A percentile compares a stretch with the other conserved stretches of the same genome.
Conservation (phyloP, 92 coral and sea anemone species). For the Heteractis magnifica region DNA sequence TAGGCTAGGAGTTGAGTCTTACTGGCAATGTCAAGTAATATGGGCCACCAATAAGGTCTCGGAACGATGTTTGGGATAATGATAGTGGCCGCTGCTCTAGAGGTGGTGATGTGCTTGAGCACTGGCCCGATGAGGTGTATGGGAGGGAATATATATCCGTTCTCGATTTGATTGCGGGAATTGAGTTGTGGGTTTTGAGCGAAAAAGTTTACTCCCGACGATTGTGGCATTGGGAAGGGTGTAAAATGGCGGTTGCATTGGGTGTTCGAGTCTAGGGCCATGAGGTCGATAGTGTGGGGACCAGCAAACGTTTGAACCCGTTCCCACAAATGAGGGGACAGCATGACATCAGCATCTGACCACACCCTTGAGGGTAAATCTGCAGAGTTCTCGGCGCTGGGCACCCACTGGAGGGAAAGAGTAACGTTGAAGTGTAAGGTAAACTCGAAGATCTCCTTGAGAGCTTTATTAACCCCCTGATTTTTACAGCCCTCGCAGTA, state of each 20-base stretch:
- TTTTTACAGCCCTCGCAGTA: not conserved
- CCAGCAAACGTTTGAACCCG: constrained; percentile 44
- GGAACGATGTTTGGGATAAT: constrained; percentile 31
- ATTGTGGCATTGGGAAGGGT: constrained; percentile 43
- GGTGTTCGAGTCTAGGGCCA: constrained; percentile 54
- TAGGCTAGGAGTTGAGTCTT: not conserved
- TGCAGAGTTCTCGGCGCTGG: constrained; percentile 34
- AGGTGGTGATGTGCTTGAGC: constrained; percentile 1
- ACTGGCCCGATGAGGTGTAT: constrained; percentile 33
- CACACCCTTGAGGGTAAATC: constrained; percentile 46
- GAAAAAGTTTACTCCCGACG: constrained; percentile 37
- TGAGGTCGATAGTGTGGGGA: constrained; percentile 34
- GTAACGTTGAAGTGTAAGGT: constrained; percentile 5
- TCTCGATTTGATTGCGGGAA: not conserved
- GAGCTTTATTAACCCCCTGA: not conserved
- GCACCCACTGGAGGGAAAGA: constrained; percentile 31
- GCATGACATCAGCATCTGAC: constrained; percentile 32
- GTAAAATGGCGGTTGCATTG: constrained; percentile 45
- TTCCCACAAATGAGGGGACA: constrained; percentile 28
- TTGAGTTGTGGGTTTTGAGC: not conserved
- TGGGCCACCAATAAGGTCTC: constrained; percentile 39
- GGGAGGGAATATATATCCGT: constrained; percentile 46
- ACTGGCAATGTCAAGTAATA: not conserved
- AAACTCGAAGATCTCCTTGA: not conserved
- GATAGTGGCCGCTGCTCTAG: constrained; percentile 5